phyloP scores from a whole-genome alignment of 2,797 vertebrate species.

The Pampus argenteus region DNA sequence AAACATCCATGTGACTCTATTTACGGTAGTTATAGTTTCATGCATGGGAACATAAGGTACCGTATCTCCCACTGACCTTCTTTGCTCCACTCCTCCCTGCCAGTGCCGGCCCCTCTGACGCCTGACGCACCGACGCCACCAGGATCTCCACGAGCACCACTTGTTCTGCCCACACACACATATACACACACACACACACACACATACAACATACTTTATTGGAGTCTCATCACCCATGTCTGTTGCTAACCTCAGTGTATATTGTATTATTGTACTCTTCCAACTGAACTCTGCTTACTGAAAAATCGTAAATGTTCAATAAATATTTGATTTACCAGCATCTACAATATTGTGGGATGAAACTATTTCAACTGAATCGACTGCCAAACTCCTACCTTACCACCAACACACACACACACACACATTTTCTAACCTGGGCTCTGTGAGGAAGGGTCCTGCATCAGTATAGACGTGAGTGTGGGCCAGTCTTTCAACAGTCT shows the following conservation, averaged over 20 bases:
- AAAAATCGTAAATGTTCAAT: background rate
- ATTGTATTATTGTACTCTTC: background rate
- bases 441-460: conserved; percentile 76
- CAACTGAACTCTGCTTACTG: background rate
- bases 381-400: background rate
- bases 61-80: conserved; percentile 82
- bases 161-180: conserved; percentile 78
- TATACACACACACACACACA: conserved; percentile 7
- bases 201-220: background rate
- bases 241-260: no score
- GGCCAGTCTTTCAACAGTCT: conserved; percentile 92
- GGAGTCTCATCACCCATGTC: no score
- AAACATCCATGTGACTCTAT: background rate
- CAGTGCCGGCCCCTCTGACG: conserved; percentile 88
- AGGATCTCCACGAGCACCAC: conserved; percentile 88
- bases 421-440: conserved; percentile 73
- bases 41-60: background rate
- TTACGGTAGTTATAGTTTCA: background rate
- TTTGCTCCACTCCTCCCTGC: conserved; percentile 88
- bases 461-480: conserved; percentile 86
- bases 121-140: conserved; percentile 88
- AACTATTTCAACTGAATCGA: background rate
- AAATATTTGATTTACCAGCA: background rate
- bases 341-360: no score
- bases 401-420: background rate